Evolutionary conservation across 2,888 invertebrate genomes (phyloP), one percentile per base, ranked within the genome.

Genomic region (Aspidiotus rigidus): DNA sequence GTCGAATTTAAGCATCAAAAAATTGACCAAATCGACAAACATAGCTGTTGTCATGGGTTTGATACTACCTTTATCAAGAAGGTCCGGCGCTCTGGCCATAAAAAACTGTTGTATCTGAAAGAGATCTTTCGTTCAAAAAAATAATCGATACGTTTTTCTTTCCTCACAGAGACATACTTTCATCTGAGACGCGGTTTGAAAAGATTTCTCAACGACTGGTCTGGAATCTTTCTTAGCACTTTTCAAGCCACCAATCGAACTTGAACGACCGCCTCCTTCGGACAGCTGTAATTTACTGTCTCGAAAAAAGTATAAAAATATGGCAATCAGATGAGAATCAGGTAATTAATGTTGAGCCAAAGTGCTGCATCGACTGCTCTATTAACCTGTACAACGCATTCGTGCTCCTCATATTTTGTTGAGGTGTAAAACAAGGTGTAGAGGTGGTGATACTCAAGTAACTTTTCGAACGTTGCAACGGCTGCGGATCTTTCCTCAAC

Each of bases 21-120:
- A 72, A 17, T 71, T 67, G 17, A 67, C 64, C 63, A 72, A 67
- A 28, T 71, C 71, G n/a, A 61, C 64, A 57, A 72, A 72, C 71
- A 71, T 71, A 13, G 62, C 69, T 9, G 71, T 60, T 15, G 71
- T 71, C 72, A 72, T 72, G 16, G 72, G 72, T 11, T 71, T 71
- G 53, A 72, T 69, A 40, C 53, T 67, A 16, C 72, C 72, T 56
- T 72, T 72, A 15, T 72, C 69, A 7, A 69, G 55, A 40, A 69
- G 42, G 28, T 69, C 40, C 0, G 62, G 55, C 16, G 54, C 54
- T 10, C 42, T n/a, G 5, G 41, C 11, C 62, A 62, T 13, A n/a
- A 62, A 69, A 16, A 69, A 62, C 1, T 62, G 16, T 69, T 69
- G 69, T 9, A 69, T 41, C 61, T 69, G 16, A 40, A 7, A 40